These are phyloP conservation scores for Metopolophium dirhodum DNA, from an alignment of 1,140 invertebrate genomes.

Conservation along the genomic window DNA sequence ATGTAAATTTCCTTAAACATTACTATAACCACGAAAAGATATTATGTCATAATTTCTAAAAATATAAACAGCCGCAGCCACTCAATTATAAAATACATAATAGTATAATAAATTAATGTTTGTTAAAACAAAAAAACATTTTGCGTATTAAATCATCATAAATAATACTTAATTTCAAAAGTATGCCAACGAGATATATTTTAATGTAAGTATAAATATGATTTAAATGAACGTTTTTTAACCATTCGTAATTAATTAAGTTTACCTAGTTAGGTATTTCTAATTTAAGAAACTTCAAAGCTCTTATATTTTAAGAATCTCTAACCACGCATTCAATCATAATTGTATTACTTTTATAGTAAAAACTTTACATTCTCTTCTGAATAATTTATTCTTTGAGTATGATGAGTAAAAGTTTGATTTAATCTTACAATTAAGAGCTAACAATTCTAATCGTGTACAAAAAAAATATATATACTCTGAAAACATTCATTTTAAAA, in stretches of 20 bases:
- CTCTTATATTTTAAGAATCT: neutral
- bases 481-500: neutral
- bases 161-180: neutral
- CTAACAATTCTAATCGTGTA: neutral
- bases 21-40: neutral
- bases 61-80: neutral
- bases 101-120: neutral
- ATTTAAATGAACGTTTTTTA: neutral
- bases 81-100: neutral
- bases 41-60: neutral
- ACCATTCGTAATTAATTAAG: neutral
- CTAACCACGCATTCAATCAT: neutral
- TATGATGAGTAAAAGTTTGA: neutral
- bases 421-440: neutral
- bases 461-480: neutral
- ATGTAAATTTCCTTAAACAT: neutral
- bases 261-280: neutral
- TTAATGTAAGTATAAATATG: neutral
- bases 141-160: no score
- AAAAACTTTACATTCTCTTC: neutral
- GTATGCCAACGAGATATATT: neutral
- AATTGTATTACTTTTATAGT: neutral
- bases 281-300: neutral
- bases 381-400: neutral
- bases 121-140: neutral